Evolutionary conservation across 2,888 invertebrate genomes (phyloP), one percentile per base, ranked within the genome.

Genomic region (Phoenoteleia sp.): DNA sequence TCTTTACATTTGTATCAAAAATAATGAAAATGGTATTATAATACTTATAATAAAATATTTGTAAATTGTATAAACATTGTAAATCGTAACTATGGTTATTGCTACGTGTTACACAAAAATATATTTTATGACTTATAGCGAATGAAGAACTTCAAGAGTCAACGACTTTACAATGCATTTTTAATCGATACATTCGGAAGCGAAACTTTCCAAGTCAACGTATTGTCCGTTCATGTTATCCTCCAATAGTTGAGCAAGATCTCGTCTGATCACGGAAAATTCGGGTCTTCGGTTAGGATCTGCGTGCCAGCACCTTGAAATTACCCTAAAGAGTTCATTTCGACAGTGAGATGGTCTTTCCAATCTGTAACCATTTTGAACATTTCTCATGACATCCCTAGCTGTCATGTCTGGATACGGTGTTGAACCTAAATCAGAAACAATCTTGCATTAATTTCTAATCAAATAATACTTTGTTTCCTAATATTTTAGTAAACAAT

Each of bases 331-430:
- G 88, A 96, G 94, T 90, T 96, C 95, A 80, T 96, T 96, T 88
- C 96, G 96, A 94, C 97, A 97, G 94, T 97, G 97, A 74, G 96
- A 95, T 0, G 98, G 98, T 66, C 97, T 95, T 90, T 97, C 97
- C 75, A 97, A 95, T 0, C 97, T 95, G 92, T 97, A 96, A 23
- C 97, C 98, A 88, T 96, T 96, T 21, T 97, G 96, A 58, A 98
- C 97, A 39, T 96, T 96, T 7, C 97, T 95, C 92, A 97, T 95
- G n/a, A 98, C 97, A 91, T 97, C 97, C 9, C 97, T 95, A 0
- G 97, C 97, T 0, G 97, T 96, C 95, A 98, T 96, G 80, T 96
- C 96, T n/a, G 97, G 97, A 94, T 98, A 98, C 3, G 98, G 98
- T 91, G 97, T 97, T 62, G 97, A 97, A 74, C 98, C 98, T 97